A percentile compares a stretch with the other conserved stretches of the same genome.
phyloP scores from a whole-genome alignment of 2,113 vertebrate species.

The Chionomys nivalis region DNA sequence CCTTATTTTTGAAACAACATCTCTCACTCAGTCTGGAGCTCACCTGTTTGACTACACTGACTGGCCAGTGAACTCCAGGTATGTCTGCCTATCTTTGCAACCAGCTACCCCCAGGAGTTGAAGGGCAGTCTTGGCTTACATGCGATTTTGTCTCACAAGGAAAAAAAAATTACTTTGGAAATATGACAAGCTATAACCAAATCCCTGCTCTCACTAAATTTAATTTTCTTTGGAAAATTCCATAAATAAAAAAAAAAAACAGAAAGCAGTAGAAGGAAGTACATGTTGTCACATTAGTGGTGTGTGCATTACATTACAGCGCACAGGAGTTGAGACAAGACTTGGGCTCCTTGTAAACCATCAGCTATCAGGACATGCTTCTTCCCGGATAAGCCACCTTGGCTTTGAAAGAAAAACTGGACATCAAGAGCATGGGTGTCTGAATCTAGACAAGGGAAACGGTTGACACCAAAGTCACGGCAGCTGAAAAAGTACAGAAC shows the following conservation, averaged over 20 bases:
- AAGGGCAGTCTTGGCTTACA: neutral
- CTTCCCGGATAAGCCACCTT: neutral
- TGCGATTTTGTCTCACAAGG: neutral
- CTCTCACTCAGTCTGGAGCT: neutral
- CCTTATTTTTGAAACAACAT: neutral
- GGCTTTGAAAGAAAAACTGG: neutral
- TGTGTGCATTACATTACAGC: neutral
- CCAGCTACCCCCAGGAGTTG: neutral
- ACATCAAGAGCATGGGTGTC: neutral
- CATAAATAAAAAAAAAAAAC: neutral
- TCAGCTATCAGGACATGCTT: neutral
- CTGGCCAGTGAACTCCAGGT: neutral
- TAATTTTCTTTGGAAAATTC: slow-evolving; percentile 23
- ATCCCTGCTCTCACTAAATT: neutral
- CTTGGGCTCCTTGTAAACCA: neutral
- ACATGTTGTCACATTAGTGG: neutral
- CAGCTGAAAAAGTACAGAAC: slow-evolving; percentile 22
- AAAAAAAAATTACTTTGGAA: neutral
- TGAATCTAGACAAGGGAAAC: slow-evolving; percentile 9
- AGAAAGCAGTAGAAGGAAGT: slow-evolving; percentile 10
- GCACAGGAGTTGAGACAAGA: slow-evolving; percentile 2
- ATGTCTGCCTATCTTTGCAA: neutral
- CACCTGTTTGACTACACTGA: neutral
- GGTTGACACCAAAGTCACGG: neutral
- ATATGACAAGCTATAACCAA: neutral